phyloP scores from a whole-genome alignment of 2,797 vertebrate species.

The Champsocephalus esox region DNA sequence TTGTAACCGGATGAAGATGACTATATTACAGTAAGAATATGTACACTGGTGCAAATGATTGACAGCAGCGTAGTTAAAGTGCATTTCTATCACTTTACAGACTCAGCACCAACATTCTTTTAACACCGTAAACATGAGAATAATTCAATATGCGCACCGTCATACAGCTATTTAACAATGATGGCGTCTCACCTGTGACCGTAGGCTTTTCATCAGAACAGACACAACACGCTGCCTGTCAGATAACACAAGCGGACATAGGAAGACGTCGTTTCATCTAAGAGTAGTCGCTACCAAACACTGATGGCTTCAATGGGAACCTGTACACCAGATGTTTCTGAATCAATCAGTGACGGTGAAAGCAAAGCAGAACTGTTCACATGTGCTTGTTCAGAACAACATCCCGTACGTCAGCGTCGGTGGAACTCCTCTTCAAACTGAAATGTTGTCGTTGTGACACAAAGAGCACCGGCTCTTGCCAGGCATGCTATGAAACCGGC shows the following conservation, averaged over 20 bases:
- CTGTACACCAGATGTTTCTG: not conserved
- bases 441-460: constrained; percentile 40
- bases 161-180: no score
- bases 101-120: no score
- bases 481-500: constrained; percentile 31
- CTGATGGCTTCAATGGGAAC: not conserved
- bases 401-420: constrained; percentile 15
- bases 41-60: no score
- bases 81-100: no score
- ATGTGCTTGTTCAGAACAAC: constrained; percentile 14
- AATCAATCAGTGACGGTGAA: constrained; percentile 6
- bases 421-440: constrained; percentile 25
- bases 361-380: constrained; percentile 1
- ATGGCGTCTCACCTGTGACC: no score
- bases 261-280: not conserved
- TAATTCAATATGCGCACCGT: no score
- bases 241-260: not conserved
- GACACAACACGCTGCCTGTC: no score
- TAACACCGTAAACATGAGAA: no score
- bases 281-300: not conserved
- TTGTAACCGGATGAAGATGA: no score
- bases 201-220: no score
- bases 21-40: no score
- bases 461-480: constrained; percentile 21
- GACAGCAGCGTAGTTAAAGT: no score